These are phyloP conservation scores for Sialia sialis DNA, from an alignment of 2,113 vertebrate species.

Conservation along the genomic window DNA sequence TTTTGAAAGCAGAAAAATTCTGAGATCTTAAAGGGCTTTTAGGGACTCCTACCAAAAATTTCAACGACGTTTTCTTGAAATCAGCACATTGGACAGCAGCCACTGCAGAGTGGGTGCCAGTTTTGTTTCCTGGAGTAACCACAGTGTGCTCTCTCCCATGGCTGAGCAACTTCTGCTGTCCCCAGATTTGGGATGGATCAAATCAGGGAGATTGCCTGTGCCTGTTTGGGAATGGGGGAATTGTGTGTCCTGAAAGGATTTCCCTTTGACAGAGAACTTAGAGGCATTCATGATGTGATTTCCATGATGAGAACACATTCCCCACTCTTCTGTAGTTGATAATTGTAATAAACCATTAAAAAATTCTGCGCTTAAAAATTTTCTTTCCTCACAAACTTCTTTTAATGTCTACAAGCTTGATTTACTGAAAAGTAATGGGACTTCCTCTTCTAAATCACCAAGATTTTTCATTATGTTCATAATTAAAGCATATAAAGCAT, in stretches of 20 bases:
- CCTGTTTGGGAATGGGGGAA: background rate
- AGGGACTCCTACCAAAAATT: background rate
- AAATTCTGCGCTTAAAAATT: background rate
- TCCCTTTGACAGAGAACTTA: background rate
- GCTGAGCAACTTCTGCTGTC: background rate
- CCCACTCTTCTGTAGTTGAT: too few species aligned
- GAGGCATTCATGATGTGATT: background rate
- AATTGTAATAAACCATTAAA: background rate
- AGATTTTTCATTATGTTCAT: background rate
- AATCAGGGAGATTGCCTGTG: background rate
- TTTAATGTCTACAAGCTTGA: background rate
- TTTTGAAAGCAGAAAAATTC: background rate
- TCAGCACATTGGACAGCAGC: fast-evolving
- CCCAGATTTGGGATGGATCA: background rate
- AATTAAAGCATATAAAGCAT: too few species aligned
- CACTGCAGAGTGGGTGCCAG: background rate
- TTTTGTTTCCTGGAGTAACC: background rate
- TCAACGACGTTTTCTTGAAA: background rate
- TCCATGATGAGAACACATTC: background rate
- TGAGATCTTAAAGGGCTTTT: background rate
- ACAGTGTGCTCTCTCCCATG: fast-evolving
- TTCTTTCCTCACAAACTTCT: background rate
- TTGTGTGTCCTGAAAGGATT: background rate
- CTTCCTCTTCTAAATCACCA: background rate
- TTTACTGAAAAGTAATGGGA: background rate